Percentiles rank a stretch among this genome's conserved stretches.
Evolutionary conservation across 2,888 invertebrate genomes (phyloP).

Genomic region (Drosophila nr. medialis): DNA sequence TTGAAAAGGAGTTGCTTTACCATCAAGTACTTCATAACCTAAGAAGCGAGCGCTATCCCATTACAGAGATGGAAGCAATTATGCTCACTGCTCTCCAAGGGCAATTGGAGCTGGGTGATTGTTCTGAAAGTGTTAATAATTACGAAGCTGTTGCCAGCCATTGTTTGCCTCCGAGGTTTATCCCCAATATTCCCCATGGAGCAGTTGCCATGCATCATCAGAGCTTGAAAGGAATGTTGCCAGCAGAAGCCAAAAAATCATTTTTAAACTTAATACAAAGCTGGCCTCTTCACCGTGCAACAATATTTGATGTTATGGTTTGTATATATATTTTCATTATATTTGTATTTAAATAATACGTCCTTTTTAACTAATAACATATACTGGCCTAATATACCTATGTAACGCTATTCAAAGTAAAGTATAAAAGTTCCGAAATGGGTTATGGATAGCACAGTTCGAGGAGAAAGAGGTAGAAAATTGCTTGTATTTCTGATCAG

Average conservation of each 20-base stretch:
- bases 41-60: constrained; percentile 95
- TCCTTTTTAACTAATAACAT: not conserved
- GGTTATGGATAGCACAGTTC: no score
- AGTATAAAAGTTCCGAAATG: no score
- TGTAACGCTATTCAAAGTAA: not conserved
- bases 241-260: constrained; percentile 95
- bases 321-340: constrained; percentile 64
- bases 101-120: constrained; percentile 96
- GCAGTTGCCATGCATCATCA: constrained; percentile 96
- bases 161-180: constrained; percentile 93
- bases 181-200: constrained; percentile 91
- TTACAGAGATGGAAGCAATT: constrained; percentile 97
- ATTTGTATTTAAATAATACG: not conserved
- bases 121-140: constrained; percentile 88
- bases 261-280: constrained; percentile 96
- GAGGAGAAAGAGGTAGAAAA: no score
- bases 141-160: constrained; percentile 90
- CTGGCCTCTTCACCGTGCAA: constrained; percentile 96
- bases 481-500: no score
- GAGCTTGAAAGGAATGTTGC: constrained; percentile 93
- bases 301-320: constrained; percentile 97
- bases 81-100: constrained; percentile 97
- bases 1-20: constrained; percentile 96
- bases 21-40: constrained; percentile 96
- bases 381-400: not conserved